phyloP scores from a whole-genome alignment of 2,888 invertebrate species.

The Lepidonotus clava region DNA sequence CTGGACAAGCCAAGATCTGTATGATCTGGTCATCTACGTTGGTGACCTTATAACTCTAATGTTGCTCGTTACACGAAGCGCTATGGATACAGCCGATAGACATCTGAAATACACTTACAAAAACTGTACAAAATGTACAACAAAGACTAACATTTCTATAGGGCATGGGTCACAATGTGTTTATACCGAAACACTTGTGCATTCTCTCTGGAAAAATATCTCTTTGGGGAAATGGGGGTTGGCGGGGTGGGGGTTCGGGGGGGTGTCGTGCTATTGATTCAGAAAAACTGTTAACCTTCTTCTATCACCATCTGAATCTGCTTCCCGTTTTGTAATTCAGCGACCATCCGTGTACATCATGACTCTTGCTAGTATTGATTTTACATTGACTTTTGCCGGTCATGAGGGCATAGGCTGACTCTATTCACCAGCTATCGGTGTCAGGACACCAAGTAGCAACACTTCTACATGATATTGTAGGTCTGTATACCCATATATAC shows the following conservation, averaged over 20 bases:
- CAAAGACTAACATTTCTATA: slow-evolving; percentile 30
- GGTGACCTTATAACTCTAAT: neutral
- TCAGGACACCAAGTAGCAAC: slow-evolving; percentile 17
- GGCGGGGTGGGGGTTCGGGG: neutral
- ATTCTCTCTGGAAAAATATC: slow-evolving; percentile 19
- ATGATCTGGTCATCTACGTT: neutral
- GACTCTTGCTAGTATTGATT: no score
- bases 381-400: no score
- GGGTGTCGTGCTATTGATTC: no score
- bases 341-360: no score
- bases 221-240: neutral
- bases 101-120: slow-evolving; percentile 31
- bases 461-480: neutral
- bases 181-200: neutral
- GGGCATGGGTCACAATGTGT: neutral
- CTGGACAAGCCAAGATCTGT: neutral
- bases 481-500: neutral
- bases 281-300: no score
- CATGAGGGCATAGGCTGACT: no score
- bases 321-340: no score
- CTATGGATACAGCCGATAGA: slow-evolving; percentile 12
- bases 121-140: slow-evolving; percentile 45
- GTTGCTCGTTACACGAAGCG: neutral
- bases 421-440: no score
- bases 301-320: no score